Evolutionary conservation across 2,888 invertebrate species (phyloP), one percentile per base, ranked within the genome.

Genomic region (Acrocyrtus sp.): DNA sequence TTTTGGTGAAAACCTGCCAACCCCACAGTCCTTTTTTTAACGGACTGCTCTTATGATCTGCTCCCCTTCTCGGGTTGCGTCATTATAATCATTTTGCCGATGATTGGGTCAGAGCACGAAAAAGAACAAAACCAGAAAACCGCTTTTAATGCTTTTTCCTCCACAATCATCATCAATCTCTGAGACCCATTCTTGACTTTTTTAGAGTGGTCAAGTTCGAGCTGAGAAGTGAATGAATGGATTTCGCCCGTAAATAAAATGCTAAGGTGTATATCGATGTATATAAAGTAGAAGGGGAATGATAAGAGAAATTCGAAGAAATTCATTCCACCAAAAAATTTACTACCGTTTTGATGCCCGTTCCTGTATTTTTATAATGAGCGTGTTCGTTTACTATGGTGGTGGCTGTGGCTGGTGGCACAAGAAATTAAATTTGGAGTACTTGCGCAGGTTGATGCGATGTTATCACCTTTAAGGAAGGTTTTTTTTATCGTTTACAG

Each of bases 71-170:
- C 50, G 22, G 1, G 24, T 19, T 50, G n/a, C 29, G 53, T 6
- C 53, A 63, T n/a, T n/a, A n/a, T n/a, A n/a, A n/a, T n/a, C n/a
- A n/a, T n/a, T n/a, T n/a, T n/a, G n/a, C n/a, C n/a, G n/a, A n/a
- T n/a, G n/a, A n/a, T n/a, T n/a, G n/a, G n/a, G n/a, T n/a, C n/a
- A n/a, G n/a, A n/a, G n/a, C n/a, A 24, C 17, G 19, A 27, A 45
- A 27, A 51, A n/a, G 21, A 4, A 26, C 29, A 27, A 53, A 26
- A 54, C 27, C 27, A 63, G 62, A 41, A 51, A 62, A 62, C 62
- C 61, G 50, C 39, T 61, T 58, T 45, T 58, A 26, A 47, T 12
- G 21, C 22, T 41, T 43, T 24, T 57, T 24, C 21, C 39, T 24
- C 53, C 6, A 19, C 3, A 57, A n/a, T 17, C 15, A 41, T n/a